Conservation (phyloP, 2,113 vertebrate species). For the Antechinus stuartii region DNA sequence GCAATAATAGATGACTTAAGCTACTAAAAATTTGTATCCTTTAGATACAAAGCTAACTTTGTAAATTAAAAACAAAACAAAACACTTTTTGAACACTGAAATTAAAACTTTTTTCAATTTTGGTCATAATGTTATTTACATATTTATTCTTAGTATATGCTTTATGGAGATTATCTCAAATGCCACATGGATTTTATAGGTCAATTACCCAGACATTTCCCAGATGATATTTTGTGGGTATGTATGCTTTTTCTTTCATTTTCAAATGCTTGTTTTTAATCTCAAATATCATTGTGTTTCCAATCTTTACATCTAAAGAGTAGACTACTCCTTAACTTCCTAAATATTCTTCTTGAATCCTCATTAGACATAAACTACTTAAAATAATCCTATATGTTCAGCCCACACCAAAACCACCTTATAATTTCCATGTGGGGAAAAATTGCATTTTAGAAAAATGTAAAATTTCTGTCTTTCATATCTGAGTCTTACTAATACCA, state of each 20-base stretch:
- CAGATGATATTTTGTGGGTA: conserved; percentile 41
- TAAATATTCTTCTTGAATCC: conserved; percentile 34
- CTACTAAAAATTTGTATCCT: background rate
- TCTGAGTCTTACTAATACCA: conserved; percentile 43
- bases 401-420: conserved; percentile 47
- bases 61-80: background rate
- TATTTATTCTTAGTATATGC: background rate
- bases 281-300: conserved; percentile 63
- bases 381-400: conserved; percentile 51
- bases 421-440: conserved; percentile 36
- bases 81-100: background rate
- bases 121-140: background rate
- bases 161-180: conserved; percentile 62
- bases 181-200: conserved; percentile 62
- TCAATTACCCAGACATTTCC: conserved; percentile 71
- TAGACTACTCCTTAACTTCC: conserved; percentile 51
- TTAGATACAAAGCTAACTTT: background rate
- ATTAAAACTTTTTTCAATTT: background rate
- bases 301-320: conserved; percentile 61
- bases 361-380: conserved; percentile 63
- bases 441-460: conserved; percentile 12
- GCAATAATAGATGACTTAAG: background rate
- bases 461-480: conserved; percentile 37
- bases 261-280: conserved; percentile 48
- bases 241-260: background rate